Evolutionary conservation across 30 jellyfish, hydroid and myxozoan genomes (phyloP).

Genomic region (Chrysaora quinquecirrha): DNA sequence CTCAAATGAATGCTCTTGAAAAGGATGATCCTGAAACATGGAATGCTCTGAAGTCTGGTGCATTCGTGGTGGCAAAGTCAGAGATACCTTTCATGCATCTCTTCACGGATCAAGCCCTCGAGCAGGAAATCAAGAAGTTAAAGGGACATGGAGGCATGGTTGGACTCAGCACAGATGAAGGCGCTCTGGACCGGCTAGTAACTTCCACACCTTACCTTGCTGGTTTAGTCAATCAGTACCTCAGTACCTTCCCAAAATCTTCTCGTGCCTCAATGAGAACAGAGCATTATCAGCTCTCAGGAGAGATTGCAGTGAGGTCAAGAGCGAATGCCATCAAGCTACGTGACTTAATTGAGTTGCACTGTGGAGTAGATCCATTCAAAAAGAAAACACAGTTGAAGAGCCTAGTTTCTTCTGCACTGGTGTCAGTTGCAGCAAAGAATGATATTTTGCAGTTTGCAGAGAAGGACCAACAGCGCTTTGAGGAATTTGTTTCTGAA

Average conservation of each 20-base stretch:
- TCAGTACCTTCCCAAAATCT: constrained; percentile 13
- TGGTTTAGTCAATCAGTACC: constrained; percentile 7
- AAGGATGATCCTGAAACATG: constrained; percentile 19
- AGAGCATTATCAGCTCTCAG: constrained; percentile 6
- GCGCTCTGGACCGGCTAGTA: constrained; percentile 26
- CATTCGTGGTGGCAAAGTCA: constrained; percentile 14
- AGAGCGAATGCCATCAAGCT: constrained; percentile 18
- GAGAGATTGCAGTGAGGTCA: constrained; percentile 18
- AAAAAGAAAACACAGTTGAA: constrained; percentile 15
- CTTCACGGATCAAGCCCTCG: constrained; percentile 18
- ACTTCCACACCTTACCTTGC: constrained; percentile 18
- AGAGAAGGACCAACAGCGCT: constrained; percentile 17
- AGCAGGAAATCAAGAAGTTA: constrained; percentile 19
- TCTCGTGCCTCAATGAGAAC: constrained; percentile 9
- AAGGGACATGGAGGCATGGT: constrained; percentile 13
- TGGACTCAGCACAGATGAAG: constrained; percentile 10
- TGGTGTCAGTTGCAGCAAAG: constrained; percentile 14
- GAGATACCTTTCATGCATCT: constrained; percentile 5
- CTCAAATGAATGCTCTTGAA: constrained; percentile 17
- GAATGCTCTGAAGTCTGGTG: constrained; percentile 19
- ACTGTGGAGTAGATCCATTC: constrained; percentile 10
- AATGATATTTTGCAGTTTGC: constrained; percentile 19
- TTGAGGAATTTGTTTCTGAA: constrained; percentile 17
- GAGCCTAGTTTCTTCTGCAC: constrained; percentile 15
- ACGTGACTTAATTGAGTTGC: constrained; percentile 10